phyloP scores from a whole-genome alignment of 2,888 invertebrate genomes.

The Phragmatobia fuliginosa region DNA sequence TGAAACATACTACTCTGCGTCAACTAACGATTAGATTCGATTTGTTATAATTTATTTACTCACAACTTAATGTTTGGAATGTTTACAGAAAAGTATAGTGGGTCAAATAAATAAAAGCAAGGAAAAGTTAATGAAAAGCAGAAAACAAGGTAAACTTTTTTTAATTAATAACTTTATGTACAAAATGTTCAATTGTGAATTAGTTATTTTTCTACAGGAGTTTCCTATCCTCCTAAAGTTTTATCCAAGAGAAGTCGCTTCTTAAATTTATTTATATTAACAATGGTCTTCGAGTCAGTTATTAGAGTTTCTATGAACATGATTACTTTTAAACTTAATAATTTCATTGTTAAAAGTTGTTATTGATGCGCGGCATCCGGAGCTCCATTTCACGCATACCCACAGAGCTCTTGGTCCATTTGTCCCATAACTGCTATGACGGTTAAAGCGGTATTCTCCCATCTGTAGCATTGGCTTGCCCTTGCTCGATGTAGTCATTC shows the following conservation, averaged over 20 bases:
- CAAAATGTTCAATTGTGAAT: no score
- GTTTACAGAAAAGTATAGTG: no score
- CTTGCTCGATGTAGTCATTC: conserved; percentile 25
- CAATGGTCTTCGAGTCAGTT: neutral
- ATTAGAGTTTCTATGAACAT: neutral
- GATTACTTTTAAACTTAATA: neutral
- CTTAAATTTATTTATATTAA: neutral
- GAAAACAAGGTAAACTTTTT: no score
- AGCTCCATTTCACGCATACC: conserved; percentile 33
- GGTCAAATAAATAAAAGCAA: no score
- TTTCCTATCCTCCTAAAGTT: no score
- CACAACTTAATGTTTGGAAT: no score
- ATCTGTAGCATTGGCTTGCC: conserved; percentile 49
- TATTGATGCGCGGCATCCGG: conserved; percentile 28
- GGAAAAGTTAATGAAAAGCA: no score
- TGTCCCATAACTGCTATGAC: conserved; percentile 33
- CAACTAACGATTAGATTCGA: no score
- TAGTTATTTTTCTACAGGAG: neutral
- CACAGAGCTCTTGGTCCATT: neutral
- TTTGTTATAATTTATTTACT: no score
- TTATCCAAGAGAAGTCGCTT: neutral
- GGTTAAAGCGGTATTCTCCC: conserved; percentile 43
- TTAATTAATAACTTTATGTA: no score
- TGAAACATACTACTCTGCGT: no score
- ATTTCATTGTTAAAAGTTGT: conserved; percentile 11